phyloP scores from a whole-genome alignment of 1,140 invertebrate genomes.

The Zaprionus davidi region DNA sequence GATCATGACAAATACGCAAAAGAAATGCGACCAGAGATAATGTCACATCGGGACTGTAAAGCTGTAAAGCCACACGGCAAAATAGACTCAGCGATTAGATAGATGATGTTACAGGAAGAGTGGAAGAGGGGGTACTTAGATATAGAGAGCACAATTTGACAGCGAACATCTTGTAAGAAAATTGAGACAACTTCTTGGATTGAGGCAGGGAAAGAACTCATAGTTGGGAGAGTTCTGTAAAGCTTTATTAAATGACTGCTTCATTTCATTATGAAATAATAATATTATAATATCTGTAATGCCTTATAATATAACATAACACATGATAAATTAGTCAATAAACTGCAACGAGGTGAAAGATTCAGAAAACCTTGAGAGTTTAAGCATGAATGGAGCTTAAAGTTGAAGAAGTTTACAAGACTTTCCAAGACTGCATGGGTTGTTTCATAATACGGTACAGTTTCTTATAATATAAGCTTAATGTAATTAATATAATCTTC shows the following conservation, averaged over 20 bases:
- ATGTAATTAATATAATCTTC: no score
- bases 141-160: background rate
- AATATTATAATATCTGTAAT: no score
- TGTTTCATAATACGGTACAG: background rate
- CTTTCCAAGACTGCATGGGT: no score
- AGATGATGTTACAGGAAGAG: background rate
- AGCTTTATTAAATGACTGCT: background rate
- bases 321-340: no score
- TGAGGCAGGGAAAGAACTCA: background rate
- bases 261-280: no score
- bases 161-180: background rate
- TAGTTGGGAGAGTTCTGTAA: background rate
- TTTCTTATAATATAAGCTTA: no score
- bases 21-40: constrained; percentile 26
- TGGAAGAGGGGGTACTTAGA: no score
- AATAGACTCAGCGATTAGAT: background rate
- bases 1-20: constrained; percentile 46
- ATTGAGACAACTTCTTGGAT: background rate
- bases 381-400: no score
- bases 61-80: background rate
- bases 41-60: constrained; percentile 16
- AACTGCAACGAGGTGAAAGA: no score
- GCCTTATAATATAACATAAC: no score
- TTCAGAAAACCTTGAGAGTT: no score
- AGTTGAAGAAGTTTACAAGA: no score